Evolutionary conservation across 1,140 invertebrate genomes (phyloP), one percentile per base, ranked within the genome.

Genomic region (Philopotamus ludificatus): DNA sequence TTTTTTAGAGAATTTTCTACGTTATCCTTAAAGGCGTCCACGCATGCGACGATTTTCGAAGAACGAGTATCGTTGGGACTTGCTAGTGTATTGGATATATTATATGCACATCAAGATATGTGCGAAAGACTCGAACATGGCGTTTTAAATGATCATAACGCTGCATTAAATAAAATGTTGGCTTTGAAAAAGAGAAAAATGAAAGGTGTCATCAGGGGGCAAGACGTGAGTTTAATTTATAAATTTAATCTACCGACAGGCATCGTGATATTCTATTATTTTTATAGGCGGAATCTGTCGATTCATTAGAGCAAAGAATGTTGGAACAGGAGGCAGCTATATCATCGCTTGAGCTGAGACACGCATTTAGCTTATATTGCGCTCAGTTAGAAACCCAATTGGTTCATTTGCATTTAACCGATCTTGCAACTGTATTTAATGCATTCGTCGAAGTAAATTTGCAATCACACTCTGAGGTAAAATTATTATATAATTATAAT

Each of bases 331-430:
- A 89, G 73, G 85, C 84, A 65, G 82, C 88, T 15, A 88, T 89
- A 54, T 83, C 84, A 0, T 87, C 86, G 66, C 85, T 89, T 71
- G 88, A 89, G 72, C 80, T 88, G 57, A 79, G 87, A 53, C 86
- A 87, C 70, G 85, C 85, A 51, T 89, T 86, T 74, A 88, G 87
- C 28, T 75, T 90, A 3, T 85, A 89, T 70, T 89, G 87, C 73
- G 78, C 89, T 8, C 85, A 89, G 71, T 84, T 89, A 83, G 88
- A 90, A 74, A 89, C 87, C 0, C 87, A 89, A 67, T 73, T 89
- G 22, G 86, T 90, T 20, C 86, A 89, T 70, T 82, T 84, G 1
- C 84, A 89, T 73, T 76, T 89, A 59, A 86, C 87, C 71, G 85
- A 87, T 57, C 75, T 90, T 3, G 85, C 84, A 1, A 81, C 84